phyloP scores from a whole-genome alignment of 2,113 vertebrate genomes.

The Panthera leo region DNA sequence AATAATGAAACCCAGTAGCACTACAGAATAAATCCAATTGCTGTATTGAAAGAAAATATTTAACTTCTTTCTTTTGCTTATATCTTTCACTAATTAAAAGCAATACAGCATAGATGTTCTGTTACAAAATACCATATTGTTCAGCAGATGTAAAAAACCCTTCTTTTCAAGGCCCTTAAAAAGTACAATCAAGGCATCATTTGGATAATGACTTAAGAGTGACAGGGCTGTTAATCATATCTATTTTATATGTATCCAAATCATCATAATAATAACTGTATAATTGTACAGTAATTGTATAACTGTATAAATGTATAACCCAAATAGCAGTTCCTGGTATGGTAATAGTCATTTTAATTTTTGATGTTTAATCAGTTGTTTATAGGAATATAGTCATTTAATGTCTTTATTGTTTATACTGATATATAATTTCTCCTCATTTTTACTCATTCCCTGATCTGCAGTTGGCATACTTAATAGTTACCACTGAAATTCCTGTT shows the following conservation, averaged over 20 bases:
- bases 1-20: neutral
- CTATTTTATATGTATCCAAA: conserved; percentile 50
- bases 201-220: conserved; percentile 27
- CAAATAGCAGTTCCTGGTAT: neutral
- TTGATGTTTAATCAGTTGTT: conserved; percentile 54
- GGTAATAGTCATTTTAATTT: conserved; percentile 3
- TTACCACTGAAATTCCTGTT: conserved; percentile 10
- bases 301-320: neutral
- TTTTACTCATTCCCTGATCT: conserved; percentile 51
- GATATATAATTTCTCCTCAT: conserved; percentile 48
- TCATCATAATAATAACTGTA: conserved; percentile 12
- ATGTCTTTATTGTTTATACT: conserved; percentile 21
- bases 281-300: neutral
- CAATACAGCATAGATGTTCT: neutral
- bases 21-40: neutral
- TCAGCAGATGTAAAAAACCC: neutral
- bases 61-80: neutral
- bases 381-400: conserved; percentile 20
- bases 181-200: conserved; percentile 17
- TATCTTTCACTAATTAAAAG: neutral
- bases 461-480: conserved; percentile 50
- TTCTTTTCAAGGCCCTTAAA: neutral
- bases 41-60: neutral
- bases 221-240: neutral
- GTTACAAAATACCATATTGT: conserved; percentile 21